Base-by-base conservation (phyloP, 1,140 invertebrate species). In the Papilio aristodemus region DNA sequence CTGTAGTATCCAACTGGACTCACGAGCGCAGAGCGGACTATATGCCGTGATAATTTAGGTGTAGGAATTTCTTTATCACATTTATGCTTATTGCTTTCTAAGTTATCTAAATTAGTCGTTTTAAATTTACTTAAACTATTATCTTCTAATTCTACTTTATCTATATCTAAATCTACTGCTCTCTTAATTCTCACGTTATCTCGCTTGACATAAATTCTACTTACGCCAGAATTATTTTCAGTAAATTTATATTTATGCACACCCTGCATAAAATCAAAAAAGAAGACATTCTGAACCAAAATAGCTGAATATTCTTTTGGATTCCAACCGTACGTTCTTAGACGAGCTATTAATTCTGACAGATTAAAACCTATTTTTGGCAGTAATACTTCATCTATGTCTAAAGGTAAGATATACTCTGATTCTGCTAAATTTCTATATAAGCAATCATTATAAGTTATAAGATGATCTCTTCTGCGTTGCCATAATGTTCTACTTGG, bases 361-460 rank as follows among this genome's bases (percentile, higher is more conserved):
- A 94, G 95, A 27, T 91, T 94, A 32, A 88, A 78, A 22, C 91
- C 87, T 64, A 88, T 85, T 78, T 93, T 90, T 3, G 95, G 95
- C 32, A 96, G 87, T 50, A 96, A 92, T 25, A 95, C 91, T 86
- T 96, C 95, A 83, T 96, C 95, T 27, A 95, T 90, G 79, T 96
- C 95, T 71, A 95, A 86, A 8, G 95, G 94, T 8, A 95, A 79
- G 13, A 96, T 92, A 84, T 92, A 96, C 73, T 94, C 87, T 4
- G 94, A 94, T 60, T 91, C 92, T 68, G 93, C 79, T 32, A 95
- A 81, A 84, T 94, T 95, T 75, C 94, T 93, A 80, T 96, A 96
- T 58, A 96, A 93, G 75, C 89, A 91, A 68, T 96, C 95, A 81
- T 96, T 96, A 80, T 96, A 96, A 0, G 95, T 93, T 67, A 96